Percentiles rank a stretch among this genome's conserved stretches.
Conservation (phyloP, 2,113 vertebrate species). For the Amblyornis subalaris region DNA sequence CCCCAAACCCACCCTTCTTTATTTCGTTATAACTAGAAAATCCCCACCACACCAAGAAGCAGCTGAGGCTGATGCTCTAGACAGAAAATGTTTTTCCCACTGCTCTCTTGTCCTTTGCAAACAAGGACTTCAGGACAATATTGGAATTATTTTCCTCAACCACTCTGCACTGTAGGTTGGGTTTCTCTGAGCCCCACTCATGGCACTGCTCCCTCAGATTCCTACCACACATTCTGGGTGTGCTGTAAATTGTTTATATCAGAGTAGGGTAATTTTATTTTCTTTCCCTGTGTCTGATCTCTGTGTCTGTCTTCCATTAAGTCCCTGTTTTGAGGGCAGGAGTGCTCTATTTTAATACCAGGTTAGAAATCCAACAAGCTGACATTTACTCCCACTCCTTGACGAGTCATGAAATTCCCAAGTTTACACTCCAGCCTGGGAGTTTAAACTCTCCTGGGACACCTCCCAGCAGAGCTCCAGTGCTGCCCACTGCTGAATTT, state of each 20-base stretch:
- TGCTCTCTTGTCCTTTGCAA: neutral
- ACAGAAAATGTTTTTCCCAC: neutral
- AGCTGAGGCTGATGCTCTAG: neutral
- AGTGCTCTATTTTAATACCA: neutral
- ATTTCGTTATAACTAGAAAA: neutral
- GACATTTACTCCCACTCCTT: neutral
- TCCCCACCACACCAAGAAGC: neutral
- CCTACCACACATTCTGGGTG: accelerated
- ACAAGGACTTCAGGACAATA: neutral
- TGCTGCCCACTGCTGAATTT: neutral
- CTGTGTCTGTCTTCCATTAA: neutral
- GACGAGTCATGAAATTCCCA: neutral
- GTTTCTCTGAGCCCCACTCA: neutral
- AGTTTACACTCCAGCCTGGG: neutral
- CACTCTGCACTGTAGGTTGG: neutral
- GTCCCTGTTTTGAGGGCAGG: neutral
- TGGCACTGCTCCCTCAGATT: neutral
- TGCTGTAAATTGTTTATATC: neutral
- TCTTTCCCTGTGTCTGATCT: neutral
- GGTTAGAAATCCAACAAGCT: neutral
- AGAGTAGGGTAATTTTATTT: neutral
- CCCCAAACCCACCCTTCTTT: neutral
- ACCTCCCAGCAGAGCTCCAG: neutral
- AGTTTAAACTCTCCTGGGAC: neutral
- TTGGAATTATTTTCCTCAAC: neutral